Percentiles rank a stretch among this genome's conserved stretches.
Evolutionary conservation across 2,888 invertebrate species (phyloP).

Genomic region (Thymelicus lineola): DNA sequence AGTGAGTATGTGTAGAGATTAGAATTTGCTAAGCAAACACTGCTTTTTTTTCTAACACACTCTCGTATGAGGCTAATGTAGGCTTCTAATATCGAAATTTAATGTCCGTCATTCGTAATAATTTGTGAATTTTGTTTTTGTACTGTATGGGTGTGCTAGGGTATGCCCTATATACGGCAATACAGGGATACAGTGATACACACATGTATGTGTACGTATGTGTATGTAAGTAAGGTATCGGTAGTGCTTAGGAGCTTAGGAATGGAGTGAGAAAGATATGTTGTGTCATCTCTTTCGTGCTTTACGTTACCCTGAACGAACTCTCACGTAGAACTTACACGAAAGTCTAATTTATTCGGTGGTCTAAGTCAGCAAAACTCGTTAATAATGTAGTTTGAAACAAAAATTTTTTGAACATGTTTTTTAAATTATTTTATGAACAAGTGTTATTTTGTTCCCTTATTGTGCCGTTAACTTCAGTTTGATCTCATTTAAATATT

Average conservation of each 20-base stretch:
- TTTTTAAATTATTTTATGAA: too few relatives aligned
- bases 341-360: neutral
- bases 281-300: slow-evolving; percentile 39
- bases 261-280: slow-evolving; percentile 39
- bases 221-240: too few relatives aligned
- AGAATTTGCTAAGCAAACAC: slow-evolving; percentile 83
- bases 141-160: slow-evolving; percentile 19
- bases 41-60: slow-evolving; percentile 77
- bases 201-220: neutral
- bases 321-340: neutral
- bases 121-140: slow-evolving; percentile 2
- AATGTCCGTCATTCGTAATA: neutral
- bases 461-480: too few relatives aligned
- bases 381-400: too few relatives aligned
- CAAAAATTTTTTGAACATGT: too few relatives aligned
- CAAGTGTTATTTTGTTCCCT: too few relatives aligned
- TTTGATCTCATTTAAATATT: too few relatives aligned
- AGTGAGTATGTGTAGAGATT: slow-evolving; percentile 84
- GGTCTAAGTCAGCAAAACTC: too few relatives aligned
- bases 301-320: neutral
- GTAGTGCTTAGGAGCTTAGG: slow-evolving; percentile 41
- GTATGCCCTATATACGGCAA: neutral
- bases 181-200: slow-evolving; percentile 27
- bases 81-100: slow-evolving; percentile 55
- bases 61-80: slow-evolving; percentile 60